phyloP scores from a whole-genome alignment of 1,140 invertebrate species.

The Neodiprion virginianus region DNA sequence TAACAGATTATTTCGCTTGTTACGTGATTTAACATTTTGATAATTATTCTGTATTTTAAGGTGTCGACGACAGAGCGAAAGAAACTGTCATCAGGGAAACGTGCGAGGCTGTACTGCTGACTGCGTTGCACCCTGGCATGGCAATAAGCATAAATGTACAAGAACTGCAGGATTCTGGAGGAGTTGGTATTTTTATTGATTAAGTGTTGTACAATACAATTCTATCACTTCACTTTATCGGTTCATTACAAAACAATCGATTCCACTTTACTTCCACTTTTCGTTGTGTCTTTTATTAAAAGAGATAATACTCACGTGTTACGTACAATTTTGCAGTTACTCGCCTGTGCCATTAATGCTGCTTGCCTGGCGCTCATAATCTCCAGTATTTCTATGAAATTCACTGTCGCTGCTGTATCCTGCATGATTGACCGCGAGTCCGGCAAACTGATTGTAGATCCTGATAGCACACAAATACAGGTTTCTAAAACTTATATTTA shows the following conservation, averaged over 20 bases:
- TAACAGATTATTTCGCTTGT: slow-evolving; percentile 42
- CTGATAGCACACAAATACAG: slow-evolving; percentile 61
- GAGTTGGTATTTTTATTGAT: slow-evolving; percentile 64
- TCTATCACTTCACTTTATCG: not conserved
- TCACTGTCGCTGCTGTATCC: slow-evolving; percentile 77
- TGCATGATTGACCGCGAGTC: slow-evolving; percentile 71
- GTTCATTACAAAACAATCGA: not conserved
- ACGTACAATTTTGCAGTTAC: slow-evolving; percentile 62
- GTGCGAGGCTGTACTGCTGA: slow-evolving; percentile 75
- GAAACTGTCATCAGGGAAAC: slow-evolving; percentile 79
- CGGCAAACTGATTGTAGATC: slow-evolving; percentile 73
- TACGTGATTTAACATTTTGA: not conserved
- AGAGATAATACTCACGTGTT: slow-evolving; percentile 9
- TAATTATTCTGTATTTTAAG: slow-evolving; percentile 51
- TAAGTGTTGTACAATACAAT: slow-evolving; percentile 25
- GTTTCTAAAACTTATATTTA: slow-evolving; percentile 41
- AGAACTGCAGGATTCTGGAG: slow-evolving; percentile 85
- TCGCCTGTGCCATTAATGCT: slow-evolving; percentile 84
- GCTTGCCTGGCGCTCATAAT: slow-evolving; percentile 81
- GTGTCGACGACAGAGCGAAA: slow-evolving; percentile 73
- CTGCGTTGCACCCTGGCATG: slow-evolving; percentile 77
- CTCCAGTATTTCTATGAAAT: slow-evolving; percentile 81
- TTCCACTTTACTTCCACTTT: not conserved
- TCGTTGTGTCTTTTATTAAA: slow-evolving; percentile 9
- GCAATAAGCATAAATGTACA: slow-evolving; percentile 81